Evolutionary conservation across 2,113 vertebrate genomes (phyloP).

Genomic region (Myrmecobius fasciatus): DNA sequence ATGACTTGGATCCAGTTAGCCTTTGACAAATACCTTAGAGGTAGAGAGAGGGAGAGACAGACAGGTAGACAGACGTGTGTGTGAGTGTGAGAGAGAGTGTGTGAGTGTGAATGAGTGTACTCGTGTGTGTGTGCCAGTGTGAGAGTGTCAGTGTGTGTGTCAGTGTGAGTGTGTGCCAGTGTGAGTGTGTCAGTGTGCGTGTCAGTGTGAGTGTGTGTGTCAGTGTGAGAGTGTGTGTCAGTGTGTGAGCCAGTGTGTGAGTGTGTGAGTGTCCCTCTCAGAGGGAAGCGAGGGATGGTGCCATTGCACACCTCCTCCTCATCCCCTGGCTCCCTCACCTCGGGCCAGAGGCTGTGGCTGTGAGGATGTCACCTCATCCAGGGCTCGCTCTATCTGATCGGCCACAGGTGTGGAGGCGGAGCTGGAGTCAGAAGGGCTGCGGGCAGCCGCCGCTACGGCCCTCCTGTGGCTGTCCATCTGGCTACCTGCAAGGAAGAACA

Average conservation of each 20-base stretch:
- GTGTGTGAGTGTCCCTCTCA: too few relatives aligned
- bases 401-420: conserved; percentile 79
- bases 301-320: not conserved
- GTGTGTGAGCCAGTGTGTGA: too few relatives aligned
- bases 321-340: conserved; percentile 74
- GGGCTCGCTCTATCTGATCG: conserved; percentile 74
- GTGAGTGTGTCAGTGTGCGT: too few relatives aligned
- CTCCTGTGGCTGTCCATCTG: conserved; percentile 86
- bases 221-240: too few relatives aligned
- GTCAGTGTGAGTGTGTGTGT: too few relatives aligned
- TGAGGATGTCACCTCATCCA: conserved; percentile 72
- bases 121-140: not conserved
- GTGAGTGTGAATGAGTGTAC: too few relatives aligned
- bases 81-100: too few relatives aligned
- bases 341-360: conserved; percentile 78
- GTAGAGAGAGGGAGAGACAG: not conserved
- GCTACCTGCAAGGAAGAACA: conserved; percentile 83
- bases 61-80: not conserved
- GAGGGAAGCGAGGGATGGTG: not conserved
- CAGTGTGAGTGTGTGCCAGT: too few relatives aligned
- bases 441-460: conserved; percentile 81
- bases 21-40: not conserved
- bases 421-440: conserved; percentile 86
- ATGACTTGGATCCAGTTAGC: not conserved
- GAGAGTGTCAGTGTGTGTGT: not conserved